These are phyloP conservation scores for Actinostola sp. DNA, from an alignment of 92 coral and sea anemone species.

Conservation along the genomic window DNA sequence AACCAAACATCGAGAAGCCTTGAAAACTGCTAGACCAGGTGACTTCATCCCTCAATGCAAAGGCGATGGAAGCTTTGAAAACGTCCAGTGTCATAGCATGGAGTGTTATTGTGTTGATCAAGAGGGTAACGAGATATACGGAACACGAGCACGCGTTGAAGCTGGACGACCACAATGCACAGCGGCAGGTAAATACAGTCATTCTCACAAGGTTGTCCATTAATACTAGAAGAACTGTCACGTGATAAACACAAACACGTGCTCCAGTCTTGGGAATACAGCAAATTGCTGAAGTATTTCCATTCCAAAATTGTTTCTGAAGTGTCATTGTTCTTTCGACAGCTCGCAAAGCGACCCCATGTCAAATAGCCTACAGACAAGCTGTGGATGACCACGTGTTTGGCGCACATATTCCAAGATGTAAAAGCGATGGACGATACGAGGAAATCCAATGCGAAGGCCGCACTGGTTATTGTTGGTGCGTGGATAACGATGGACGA, in stretches of 20 bases:
- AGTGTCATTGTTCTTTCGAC: too few relatives aligned
- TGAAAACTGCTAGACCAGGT: constrained; percentile 40
- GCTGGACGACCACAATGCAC: constrained; percentile 62
- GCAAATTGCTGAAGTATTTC: too few relatives aligned
- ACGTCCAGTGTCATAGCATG: constrained; percentile 71
- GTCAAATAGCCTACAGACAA: constrained; percentile 39
- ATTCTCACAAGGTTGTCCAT: too few relatives aligned
- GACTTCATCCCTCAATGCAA: constrained; percentile 72
- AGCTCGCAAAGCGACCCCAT: constrained; percentile 27
- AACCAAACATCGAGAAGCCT: constrained; percentile 23
- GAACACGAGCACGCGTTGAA: constrained; percentile 68
- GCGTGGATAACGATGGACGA: constrained; percentile 53
- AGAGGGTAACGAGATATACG: constrained; percentile 79
- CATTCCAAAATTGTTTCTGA: not conserved
- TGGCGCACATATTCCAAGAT: constrained; percentile 53
- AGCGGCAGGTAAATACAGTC: constrained; percentile 43
- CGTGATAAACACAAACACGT: too few relatives aligned
- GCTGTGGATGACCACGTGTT: constrained; percentile 29
- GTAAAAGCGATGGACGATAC: constrained; percentile 61
- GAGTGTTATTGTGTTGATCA: constrained; percentile 78
- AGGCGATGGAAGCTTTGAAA: constrained; percentile 74
- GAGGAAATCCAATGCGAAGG: constrained; percentile 66
- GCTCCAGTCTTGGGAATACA: too few relatives aligned
- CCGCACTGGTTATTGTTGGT: constrained; percentile 51
- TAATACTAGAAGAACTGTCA: too few relatives aligned